A percentile compares a stretch with the other conserved stretches of the same genome.
phyloP scores from a whole-genome alignment of 2,113 vertebrate genomes.

The Phrynosoma blainvillii region DNA sequence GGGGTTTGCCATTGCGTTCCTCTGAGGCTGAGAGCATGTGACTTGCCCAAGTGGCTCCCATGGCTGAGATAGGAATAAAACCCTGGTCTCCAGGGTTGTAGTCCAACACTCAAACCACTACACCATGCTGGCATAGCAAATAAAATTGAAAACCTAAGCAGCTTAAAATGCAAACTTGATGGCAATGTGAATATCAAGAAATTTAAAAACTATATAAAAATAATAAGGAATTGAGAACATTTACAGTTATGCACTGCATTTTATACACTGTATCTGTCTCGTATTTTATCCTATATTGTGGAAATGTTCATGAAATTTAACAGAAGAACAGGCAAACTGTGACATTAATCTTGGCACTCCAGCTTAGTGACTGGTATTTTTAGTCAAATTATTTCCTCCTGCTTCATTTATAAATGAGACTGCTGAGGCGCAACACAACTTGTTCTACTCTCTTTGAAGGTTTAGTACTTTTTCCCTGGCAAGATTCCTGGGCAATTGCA shows the following conservation, averaged over 20 bases:
- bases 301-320: slow-evolving; percentile 2
- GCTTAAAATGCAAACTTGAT: too few species aligned
- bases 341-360: not conserved
- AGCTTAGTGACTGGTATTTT: not conserved
- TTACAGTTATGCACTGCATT: not conserved
- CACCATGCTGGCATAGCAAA: too few species aligned
- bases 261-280: not conserved
- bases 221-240: not conserved
- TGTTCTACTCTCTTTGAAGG: not conserved
- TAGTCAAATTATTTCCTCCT: not conserved
- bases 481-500: not conserved
- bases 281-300: not conserved
- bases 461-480: not conserved
- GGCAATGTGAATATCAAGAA: not conserved
- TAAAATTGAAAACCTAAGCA: too few species aligned
- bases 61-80: too few species aligned
- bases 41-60: too few species aligned
- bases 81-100: too few species aligned
- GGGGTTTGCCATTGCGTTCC: too few species aligned
- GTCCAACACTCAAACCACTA: too few species aligned
- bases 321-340: not conserved
- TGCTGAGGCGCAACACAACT: not conserved
- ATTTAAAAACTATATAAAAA: not conserved
- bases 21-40: too few species aligned
- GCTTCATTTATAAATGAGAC: not conserved